Percentiles rank a stretch among this genome's conserved stretches.
Evolutionary conservation across 2,888 invertebrate genomes (phyloP).

Genomic region (Matsumyia berberina): DNA sequence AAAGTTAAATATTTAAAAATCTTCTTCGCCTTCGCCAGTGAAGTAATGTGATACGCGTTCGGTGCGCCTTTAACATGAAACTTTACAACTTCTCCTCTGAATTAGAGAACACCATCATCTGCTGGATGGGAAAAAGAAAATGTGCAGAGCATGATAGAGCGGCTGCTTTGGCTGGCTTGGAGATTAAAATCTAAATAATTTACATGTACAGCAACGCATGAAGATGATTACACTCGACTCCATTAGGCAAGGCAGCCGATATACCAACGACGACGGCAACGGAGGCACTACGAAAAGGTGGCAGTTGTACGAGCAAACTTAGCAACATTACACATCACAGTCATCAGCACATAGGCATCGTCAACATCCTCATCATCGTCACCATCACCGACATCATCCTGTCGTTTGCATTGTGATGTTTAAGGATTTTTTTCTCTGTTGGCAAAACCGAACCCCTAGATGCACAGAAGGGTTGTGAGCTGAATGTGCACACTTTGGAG

Average conservation of each 20-base stretch:
- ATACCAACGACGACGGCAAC: not conserved
- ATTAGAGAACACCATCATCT: conserved; percentile 43
- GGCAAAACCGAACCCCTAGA: not conserved
- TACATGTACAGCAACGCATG: conserved; percentile 38
- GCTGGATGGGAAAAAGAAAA: not conserved
- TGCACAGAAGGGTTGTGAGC: conserved; percentile 4
- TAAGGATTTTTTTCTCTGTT: conserved; percentile 12
- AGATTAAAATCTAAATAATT: conserved; percentile 73
- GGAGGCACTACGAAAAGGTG: no score
- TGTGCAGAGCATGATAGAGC: not conserved
- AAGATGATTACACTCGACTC: conserved; percentile 61
- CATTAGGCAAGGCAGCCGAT: conserved; percentile 39
- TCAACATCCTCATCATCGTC: conserved; percentile 24
- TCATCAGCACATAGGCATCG: conserved; percentile 20
- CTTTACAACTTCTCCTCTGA: conserved; percentile 45
- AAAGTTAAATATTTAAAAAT: conserved; percentile 71
- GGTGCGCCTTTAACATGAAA: conserved; percentile 40
- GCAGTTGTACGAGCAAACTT: not conserved
- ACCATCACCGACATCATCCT: conserved; percentile 16
- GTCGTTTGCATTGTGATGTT: conserved; percentile 22
- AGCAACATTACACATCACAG: conserved; percentile 16
- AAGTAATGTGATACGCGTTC: conserved; percentile 25
- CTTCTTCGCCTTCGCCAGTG: conserved; percentile 15
- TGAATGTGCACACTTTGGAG: conserved; percentile 48
- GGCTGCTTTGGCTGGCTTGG: conserved; percentile 14